Base-by-base conservation (phyloP, 2,888 invertebrate species). In the Hoplodrina ambigua region DNA sequence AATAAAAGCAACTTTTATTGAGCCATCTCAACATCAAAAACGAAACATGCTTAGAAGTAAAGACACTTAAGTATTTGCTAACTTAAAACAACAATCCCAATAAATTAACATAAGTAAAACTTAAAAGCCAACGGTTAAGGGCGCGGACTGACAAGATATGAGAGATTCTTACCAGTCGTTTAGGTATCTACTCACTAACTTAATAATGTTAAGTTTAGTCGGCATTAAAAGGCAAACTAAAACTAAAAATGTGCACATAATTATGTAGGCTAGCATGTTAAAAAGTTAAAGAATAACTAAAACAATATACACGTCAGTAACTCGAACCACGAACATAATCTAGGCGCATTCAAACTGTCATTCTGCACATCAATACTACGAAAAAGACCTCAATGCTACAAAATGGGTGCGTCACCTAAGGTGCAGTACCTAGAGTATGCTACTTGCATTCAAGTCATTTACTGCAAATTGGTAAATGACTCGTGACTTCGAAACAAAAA, bases 401-500 rank as follows among this genome's bases (percentile, higher is more conserved):
- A 8, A 15, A 15, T 11, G 11, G 44, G 1, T 15, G n/a, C n/a
- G 44, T 10, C 15, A 44, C 44, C 44, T 44, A 13, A 44, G 13
- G 15, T 15, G 46, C 17, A 46, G n/a, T n/a, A n/a, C n/a, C n/a
- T n/a, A n/a, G n/a, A n/a, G n/a, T n/a, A n/a, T n/a, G 15, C 4
- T 46, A 15, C 44, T 6, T 33, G 7, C 11, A 41, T 41, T 1
- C 41, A 41, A 3, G 11, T 41, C 41, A 41, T 41, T 41, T 41
- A 41, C 11, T 41, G 41, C 2, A 3, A n/a, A n/a, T n/a, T n/a
- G n/a, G n/a, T n/a, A n/a, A n/a, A n/a, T n/a, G 25, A 25, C 8
- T 46, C 46, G 11, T 44, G 11, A 72, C 20, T 55, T 56, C 13
- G 17, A 60, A 37, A 61, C 4, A 10, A 53, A 72, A 46, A 60